Evolutionary conservation across 1,140 invertebrate genomes (phyloP).

Genomic region (Temnothorax nylanderi): DNA sequence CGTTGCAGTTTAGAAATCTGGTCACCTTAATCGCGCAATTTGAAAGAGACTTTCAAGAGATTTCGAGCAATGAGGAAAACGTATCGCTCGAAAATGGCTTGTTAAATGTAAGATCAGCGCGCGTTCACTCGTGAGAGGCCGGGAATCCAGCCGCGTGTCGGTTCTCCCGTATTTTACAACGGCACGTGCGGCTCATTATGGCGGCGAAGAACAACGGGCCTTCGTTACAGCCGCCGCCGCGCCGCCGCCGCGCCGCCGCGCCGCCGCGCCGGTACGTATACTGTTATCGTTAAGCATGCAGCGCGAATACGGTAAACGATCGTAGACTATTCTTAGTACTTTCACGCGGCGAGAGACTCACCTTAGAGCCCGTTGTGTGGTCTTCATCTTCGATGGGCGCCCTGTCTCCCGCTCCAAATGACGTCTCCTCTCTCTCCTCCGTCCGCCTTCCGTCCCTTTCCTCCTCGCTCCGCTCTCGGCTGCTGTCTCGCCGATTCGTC

Average conservation of each 20-base stretch:
- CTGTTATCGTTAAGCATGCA: conserved; percentile 43
- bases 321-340: not conserved
- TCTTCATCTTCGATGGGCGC: conserved; percentile 70
- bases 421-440: not conserved
- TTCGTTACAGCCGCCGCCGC: conserved; percentile 13
- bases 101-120: conserved; percentile 8
- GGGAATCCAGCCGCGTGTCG: conserved; percentile 7
- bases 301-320: not conserved
- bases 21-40: conserved; percentile 9
- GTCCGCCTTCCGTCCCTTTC: not conserved
- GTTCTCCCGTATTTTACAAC: conserved; percentile 13
- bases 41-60: conserved; percentile 13
- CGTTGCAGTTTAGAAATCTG: conserved; percentile 9
- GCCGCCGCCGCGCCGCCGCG: no score
- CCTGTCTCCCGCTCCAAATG: not conserved
- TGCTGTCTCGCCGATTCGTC: not conserved
- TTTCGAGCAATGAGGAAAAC: conserved; percentile 7
- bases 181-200: conserved; percentile 54
- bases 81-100: not conserved
- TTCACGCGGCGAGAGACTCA: conserved; percentile 42
- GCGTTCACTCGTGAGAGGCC: conserved; percentile 28
- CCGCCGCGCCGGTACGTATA: not conserved
- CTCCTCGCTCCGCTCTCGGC: not conserved
- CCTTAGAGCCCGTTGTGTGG: conserved; percentile 76
- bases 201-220: conserved; percentile 45